These are phyloP conservation scores for Oedothorax gibbosus DNA, from an alignment of 1,140 invertebrate genomes.

Conservation along the genomic window DNA sequence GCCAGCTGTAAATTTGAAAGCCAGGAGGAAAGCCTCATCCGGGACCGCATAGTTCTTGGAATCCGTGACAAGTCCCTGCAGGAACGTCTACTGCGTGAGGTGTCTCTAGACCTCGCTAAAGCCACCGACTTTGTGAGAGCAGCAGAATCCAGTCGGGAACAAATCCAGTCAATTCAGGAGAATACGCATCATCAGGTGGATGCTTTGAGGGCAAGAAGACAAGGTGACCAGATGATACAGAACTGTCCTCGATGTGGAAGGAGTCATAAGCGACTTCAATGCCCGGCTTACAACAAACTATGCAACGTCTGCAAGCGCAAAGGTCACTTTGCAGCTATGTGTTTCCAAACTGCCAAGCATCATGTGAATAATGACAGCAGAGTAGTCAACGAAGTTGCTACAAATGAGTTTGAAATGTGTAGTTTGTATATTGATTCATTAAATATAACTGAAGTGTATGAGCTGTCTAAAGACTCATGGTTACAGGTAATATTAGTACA, in stretches of 20 bases:
- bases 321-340: constrained; percentile 15
- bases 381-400: not conserved
- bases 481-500: not conserved
- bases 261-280: not conserved
- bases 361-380: not conserved
- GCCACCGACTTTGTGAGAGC: constrained; percentile 3
- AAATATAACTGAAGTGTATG: not conserved
- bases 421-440: not conserved
- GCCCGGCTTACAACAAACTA: constrained; percentile 13
- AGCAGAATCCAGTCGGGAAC: constrained; percentile 10
- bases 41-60: constrained; percentile 26
- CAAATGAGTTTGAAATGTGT: no score
- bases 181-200: not conserved
- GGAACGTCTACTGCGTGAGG: constrained; percentile 40
- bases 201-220: not conserved
- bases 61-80: not conserved
- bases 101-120: not conserved
- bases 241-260: no score
- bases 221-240: not conserved
- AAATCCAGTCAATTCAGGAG: not conserved
- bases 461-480: not conserved
- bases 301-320: not conserved
- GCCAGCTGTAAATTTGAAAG: constrained; percentile 12
- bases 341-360: not conserved
- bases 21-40: not conserved